Evolutionary conservation across 2,797 vertebrate genomes (phyloP), one percentile per base, ranked within the genome.

Genomic region (Triplophysa yarkandensis): DNA sequence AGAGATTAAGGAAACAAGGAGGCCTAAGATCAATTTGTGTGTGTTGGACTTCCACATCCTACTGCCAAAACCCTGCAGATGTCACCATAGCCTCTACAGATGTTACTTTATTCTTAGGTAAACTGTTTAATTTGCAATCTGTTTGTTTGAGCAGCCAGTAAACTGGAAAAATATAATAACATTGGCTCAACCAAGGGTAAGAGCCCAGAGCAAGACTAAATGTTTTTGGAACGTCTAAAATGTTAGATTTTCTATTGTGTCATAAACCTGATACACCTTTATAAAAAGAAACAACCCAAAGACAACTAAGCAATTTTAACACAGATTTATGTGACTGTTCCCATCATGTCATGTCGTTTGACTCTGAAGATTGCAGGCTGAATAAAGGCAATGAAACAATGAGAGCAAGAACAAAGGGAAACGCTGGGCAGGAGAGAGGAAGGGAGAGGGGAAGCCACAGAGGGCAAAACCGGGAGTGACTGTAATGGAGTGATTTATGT

Each of bases 401-500:
- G 41, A 54, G 16, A 61, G 76, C 19, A 39, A 54, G 69, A 77
- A 77, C 74, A 77, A 77, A 77, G 58, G 66, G 55, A 46, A 50
- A 55, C 2, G 10, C 17, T 34, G 58, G 54, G 62, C 60, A 71
- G 69, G 62, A 72, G 69, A 77, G 28, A 67, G 61, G 54, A 67
- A 62, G 43, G 64, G 62, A 67, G 32, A 72, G 32, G 16, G 55
- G 46, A 62, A 62, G 55, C 8, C 25, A 71, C 32, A 6, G 34
- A 52, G 60, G 71, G 71, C 62, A 57, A 44, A 74, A 62, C 30
- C 32, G 71, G 71, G 52, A 74, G 71, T 58, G 32, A 57, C 73
- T 63, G 67, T 63, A 44, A 72, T 32, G 32, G 60, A 41, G 67
- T 76, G 77, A 71, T 77, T 79, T 74, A 77, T 71, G 74, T 55